Conservation (phyloP, 2,888 invertebrate species). For the Trichacis sp. region DNA sequence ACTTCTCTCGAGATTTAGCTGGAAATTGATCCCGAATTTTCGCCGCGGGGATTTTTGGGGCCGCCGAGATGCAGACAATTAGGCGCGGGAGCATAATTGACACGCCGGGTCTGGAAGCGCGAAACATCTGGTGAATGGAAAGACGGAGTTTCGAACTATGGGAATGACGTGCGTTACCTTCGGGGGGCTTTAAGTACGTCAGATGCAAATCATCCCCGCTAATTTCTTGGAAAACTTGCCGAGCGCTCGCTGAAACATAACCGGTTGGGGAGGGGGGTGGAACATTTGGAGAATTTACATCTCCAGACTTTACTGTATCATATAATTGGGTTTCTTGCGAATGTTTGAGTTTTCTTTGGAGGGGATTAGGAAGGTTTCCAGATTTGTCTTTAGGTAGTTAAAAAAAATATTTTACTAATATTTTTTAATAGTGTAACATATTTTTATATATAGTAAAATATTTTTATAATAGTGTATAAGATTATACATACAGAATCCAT, state of each 20-base stretch:
- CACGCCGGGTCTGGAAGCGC: slow-evolving; percentile 49
- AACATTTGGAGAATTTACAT: slow-evolving; percentile 25
- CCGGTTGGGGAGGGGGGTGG: slow-evolving; percentile 13
- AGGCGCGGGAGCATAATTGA: slow-evolving; percentile 54
- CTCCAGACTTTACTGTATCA: slow-evolving; percentile 35
- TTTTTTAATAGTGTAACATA: too few species aligned
- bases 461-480: too few species aligned
- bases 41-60: slow-evolving; percentile 8
- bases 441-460: too few species aligned
- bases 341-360: slow-evolving; percentile 31
- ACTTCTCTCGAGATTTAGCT: too few species aligned
- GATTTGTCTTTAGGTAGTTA: too few species aligned
- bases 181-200: slow-evolving; percentile 57
- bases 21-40: neutral
- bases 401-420: too few species aligned
- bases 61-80: neutral
- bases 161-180: slow-evolving; percentile 60
- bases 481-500: too few species aligned
- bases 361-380: too few species aligned
- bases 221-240: slow-evolving; percentile 64
- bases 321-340: slow-evolving; percentile 32
- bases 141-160: slow-evolving; percentile 58
- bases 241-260: slow-evolving; percentile 24
- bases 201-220: slow-evolving; percentile 66
- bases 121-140: slow-evolving; percentile 57